A percentile compares a stretch with the other conserved stretches of the same genome.
phyloP scores from a whole-genome alignment of 2,888 invertebrate genomes.

The Campoplex capitator region DNA sequence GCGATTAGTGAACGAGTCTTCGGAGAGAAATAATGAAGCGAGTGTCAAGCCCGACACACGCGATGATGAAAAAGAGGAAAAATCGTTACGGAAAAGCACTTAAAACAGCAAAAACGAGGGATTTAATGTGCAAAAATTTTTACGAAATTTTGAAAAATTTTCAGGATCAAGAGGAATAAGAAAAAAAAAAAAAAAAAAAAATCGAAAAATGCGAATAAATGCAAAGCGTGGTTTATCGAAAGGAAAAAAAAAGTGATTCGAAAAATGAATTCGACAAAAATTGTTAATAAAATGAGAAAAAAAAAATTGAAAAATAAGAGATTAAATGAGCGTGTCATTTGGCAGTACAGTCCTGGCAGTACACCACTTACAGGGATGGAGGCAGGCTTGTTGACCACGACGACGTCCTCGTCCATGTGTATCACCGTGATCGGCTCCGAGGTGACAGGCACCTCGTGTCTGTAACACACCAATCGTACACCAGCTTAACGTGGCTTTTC shows the following conservation, averaged over 20 bases:
- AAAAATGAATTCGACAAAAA: not conserved
- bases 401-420: constrained; percentile 99
- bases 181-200: too few relatives aligned
- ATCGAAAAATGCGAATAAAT: too few relatives aligned
- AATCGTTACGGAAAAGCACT: not conserved
- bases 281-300: constrained; percentile 8
- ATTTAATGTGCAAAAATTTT: too few relatives aligned
- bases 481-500: constrained; percentile 85
- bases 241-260: too few relatives aligned
- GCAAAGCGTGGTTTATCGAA: too few relatives aligned
- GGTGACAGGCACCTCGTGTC: constrained; percentile 99
- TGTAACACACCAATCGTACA: constrained; percentile 88
- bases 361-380: constrained; percentile 99
- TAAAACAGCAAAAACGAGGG: not conserved
- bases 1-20: too few relatives aligned
- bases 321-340: constrained; percentile 72
- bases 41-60: not conserved
- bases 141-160: too few relatives aligned
- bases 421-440: constrained; percentile 98
- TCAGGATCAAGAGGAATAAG: too few relatives aligned
- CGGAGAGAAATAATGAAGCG: not conserved
- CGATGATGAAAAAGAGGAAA: not conserved
- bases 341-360: constrained; percentile 86
- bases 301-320: constrained; percentile 7
- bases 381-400: constrained; percentile 99